Evolutionary conservation across 37 sponge, comb jelly and placozoan species (phyloP), one percentile per base, ranked within the genome.

Genomic region (Haliclona indistincta): DNA sequence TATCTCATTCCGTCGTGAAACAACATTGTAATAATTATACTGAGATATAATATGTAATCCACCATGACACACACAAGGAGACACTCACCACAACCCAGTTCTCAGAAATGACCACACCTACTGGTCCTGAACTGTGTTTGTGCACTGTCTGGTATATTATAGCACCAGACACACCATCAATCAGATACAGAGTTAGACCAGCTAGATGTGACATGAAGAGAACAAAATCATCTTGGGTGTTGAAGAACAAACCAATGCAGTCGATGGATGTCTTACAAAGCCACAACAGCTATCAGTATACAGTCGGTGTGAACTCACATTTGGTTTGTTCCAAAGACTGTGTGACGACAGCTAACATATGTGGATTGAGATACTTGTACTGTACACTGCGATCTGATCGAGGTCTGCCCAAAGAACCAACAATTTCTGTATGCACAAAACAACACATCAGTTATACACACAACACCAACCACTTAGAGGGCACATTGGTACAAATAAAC

Each of bases 331-430:
- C 68, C 8, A 71, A 70, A 2, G 88, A 79, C 55, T 97, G 91
- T 13, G 95, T 94, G 19, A 86, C 88, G 22, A 97, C 47, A 22
- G 86, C 98, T 62, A 93, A 64, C 25, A 97, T 70, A 45, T 97
- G 84, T 39, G 98, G 98, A 64, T 97, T 97, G 32, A 94, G 73
- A 64, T 97, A 97, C 73, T 97, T 97, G 86, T 91, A 94, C 56
- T 90, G 84, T 5, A 94, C 89, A 56, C 75, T 78, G 15, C 94
- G 84, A 56, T 94, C 88, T 5, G 72, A 74, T 38, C 74, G 20
- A 1, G 88, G 90, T 34, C 86, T 52, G 0, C 86, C 98, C 22
- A 81, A 76, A 4, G 92, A 76, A 71, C 89, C 73, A 68, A 94
- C 80, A 2, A 30, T 61, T 49, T 94, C 95, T 90, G 56, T 25